Base-by-base conservation (phyloP, 2,797 vertebrate genomes). In the Alca torda region DNA sequence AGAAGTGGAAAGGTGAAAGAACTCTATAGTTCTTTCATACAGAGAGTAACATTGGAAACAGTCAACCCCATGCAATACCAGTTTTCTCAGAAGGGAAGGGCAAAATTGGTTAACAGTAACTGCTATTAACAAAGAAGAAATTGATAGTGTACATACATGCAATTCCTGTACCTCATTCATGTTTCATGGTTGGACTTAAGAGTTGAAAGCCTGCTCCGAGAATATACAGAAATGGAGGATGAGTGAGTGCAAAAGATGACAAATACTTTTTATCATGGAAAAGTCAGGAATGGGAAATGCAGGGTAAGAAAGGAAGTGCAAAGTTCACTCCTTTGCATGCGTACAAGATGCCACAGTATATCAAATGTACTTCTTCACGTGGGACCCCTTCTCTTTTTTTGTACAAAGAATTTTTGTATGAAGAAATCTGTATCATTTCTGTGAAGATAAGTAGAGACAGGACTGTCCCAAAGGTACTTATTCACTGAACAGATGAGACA, bases 191-290 rank as follows among this genome's bases (percentile, higher is more conserved):
- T 67, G 19, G 35, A 74, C 1, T 1, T 25, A 19, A 1, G 23
- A 88, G 23, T 11, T 50, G 33, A 90, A 91, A 61, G 24, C 9
- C 56, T 84, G 6, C 30, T 69, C 33, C 59, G 14, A 72, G 20
- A 79, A 56, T 9, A 76, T 6, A 53, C 1, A 69, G 25, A 90
- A 76, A 65, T 1, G 13, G 33, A 77, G 7, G 16, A 92, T 14
- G 0, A 84, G 23, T 0, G 2, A 73, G 16, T 33, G 4, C 4
- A 39, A 72, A 90, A 75, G n/a, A 74, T 7, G 24, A 39, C 10
- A 79, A n/a, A 76, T 43, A 3, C 31, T 61, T 80, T 51, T 43
- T 56, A 25, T 53, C 31, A 48, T 2, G 28, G 59, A 83, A 83
- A 56, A 45, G 12, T 65, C 63, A 79, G 19, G 18, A 67, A 82